These are phyloP conservation scores for Phainopepla nitens DNA, from an alignment of 2,113 vertebrate species.

Conservation along the genomic window DNA sequence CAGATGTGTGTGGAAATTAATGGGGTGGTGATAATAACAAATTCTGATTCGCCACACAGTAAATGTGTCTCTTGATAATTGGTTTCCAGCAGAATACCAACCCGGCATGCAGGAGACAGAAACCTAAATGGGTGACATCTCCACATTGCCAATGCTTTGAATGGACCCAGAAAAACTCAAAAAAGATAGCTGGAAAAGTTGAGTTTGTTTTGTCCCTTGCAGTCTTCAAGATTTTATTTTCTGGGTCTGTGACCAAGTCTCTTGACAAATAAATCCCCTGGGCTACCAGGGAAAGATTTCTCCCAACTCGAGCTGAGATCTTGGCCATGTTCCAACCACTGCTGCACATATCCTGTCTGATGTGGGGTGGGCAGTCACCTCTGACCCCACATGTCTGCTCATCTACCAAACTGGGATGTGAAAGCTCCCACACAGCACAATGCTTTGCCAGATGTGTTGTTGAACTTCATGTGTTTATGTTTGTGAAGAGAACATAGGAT, in stretches of 20 bases:
- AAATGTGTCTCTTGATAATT: constrained; percentile 2
- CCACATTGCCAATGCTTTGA: background rate
- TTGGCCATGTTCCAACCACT: background rate
- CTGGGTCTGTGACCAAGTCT: background rate
- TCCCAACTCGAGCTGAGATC: background rate
- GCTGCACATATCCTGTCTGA: background rate
- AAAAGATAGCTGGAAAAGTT: background rate
- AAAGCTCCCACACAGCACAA: background rate
- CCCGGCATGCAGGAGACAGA: background rate
- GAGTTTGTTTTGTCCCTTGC: background rate
- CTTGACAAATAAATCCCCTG: background rate
- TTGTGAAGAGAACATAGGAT: constrained; percentile 34
- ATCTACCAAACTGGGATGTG: background rate
- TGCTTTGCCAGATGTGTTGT: constrained; percentile 6
- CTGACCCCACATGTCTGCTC: background rate
- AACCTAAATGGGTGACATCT: background rate
- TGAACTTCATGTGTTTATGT: constrained; percentile 42
- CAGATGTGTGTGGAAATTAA: constrained; percentile 70
- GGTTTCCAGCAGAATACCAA: background rate
- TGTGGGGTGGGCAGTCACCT: fast-evolving
- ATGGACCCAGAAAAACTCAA: background rate
- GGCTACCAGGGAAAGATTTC: background rate
- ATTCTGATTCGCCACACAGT: constrained; percentile 30
- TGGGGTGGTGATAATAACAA: constrained; percentile 60
- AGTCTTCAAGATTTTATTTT: background rate